phyloP scores from a whole-genome alignment of 2,113 vertebrate genomes.

The Callionymus lyra region DNA sequence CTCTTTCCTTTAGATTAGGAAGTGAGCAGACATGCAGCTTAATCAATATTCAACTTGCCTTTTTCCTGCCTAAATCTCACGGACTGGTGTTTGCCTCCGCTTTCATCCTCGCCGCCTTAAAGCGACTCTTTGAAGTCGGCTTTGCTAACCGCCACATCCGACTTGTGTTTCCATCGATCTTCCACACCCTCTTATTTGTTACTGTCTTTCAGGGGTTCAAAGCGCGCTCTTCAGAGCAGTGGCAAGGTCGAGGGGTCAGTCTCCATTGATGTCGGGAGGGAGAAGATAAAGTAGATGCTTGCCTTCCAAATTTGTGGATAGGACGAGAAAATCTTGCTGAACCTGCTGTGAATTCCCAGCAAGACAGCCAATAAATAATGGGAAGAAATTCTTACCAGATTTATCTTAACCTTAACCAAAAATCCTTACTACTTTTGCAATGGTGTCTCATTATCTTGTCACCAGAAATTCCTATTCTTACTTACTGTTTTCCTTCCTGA shows the following conservation, averaged over 20 bases:
- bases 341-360: too few relatives aligned
- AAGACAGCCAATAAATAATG: too few relatives aligned
- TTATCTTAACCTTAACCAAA: too few relatives aligned
- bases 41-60: conserved; percentile 66
- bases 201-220: conserved; percentile 58
- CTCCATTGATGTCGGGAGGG: too few relatives aligned
- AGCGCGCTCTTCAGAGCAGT: conserved; percentile 45
- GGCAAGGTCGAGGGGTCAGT: conserved; percentile 19
- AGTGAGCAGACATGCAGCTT: conserved; percentile 42
- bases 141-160: conserved; percentile 64
- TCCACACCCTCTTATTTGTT: conserved; percentile 57
- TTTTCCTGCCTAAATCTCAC: conserved; percentile 53
- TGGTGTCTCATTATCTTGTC: too few relatives aligned
- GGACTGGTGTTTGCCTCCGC: conserved; percentile 56
- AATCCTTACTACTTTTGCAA: too few relatives aligned
- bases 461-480: too few relatives aligned
- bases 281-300: too few relatives aligned
- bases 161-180: conserved; percentile 69
- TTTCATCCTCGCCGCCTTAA: conserved; percentile 67
- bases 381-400: too few relatives aligned
- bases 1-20: conserved; percentile 36
- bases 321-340: conserved; percentile 1
- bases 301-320: too few relatives aligned
- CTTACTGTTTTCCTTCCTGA: too few relatives aligned
- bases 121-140: conserved; percentile 68